These are phyloP conservation scores for Xylophagus ater DNA, from an alignment of 2,888 invertebrate species.

Conservation along the genomic window DNA sequence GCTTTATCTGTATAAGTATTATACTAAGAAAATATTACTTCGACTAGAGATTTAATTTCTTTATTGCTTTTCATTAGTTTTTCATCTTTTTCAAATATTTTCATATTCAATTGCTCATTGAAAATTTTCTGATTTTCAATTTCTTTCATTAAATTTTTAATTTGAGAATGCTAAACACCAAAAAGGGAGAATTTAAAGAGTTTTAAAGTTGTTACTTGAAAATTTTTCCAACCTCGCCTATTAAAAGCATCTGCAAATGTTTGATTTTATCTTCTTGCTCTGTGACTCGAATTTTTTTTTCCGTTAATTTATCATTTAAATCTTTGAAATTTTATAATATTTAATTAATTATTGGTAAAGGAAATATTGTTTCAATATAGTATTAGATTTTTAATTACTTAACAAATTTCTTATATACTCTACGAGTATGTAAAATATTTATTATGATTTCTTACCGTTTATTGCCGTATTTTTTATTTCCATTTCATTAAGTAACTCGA, in stretches of 20 bases:
- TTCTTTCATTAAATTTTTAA: constrained; percentile 1
- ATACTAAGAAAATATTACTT: constrained; percentile 1
- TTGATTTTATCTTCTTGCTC: constrained; percentile 10
- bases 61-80: constrained; percentile 5
- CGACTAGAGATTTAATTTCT: constrained; percentile 11
- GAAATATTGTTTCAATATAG: not conserved
- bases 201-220: not conserved
- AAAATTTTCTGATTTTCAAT: constrained; percentile 3
- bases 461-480: constrained; percentile 8
- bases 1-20: not conserved
- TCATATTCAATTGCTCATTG: constrained; percentile 4
- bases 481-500: constrained; percentile 7
- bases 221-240: constrained; percentile 5
- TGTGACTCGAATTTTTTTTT: constrained; percentile 1
- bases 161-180: constrained; percentile 4
- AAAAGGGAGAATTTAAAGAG: constrained; percentile 2
- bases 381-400: too few relatives aligned
- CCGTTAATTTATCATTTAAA: constrained; percentile 6
- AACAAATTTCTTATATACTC: too few relatives aligned
- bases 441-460: constrained; percentile 7
- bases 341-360: not conserved
- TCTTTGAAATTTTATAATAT: constrained; percentile 5
- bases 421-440: too few relatives aligned
- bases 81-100: constrained; percentile 8
- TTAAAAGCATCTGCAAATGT: constrained; percentile 5